A percentile compares a stretch with the other conserved stretches of the same genome.
Conservation (phyloP, 2,113 vertebrate genomes). For the Brachyhypopomus occidentalis region DNA sequence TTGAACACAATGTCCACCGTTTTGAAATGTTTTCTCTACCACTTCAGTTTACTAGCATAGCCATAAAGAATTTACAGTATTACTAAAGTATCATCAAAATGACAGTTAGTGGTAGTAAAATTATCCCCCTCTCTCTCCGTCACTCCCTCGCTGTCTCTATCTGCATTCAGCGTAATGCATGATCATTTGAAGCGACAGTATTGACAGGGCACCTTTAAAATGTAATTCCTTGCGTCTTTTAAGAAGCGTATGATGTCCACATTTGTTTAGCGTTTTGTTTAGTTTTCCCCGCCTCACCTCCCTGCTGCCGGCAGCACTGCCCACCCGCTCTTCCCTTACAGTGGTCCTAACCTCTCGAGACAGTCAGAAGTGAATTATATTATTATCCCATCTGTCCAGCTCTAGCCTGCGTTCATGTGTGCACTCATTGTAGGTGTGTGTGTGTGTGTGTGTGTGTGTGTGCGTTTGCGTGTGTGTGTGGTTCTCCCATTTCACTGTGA, state of each 20-base stretch:
- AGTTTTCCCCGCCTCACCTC: not conserved
- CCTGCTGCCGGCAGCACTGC: too few relatives aligned
- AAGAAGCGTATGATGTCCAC: conserved; percentile 5
- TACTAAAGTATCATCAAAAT: not conserved
- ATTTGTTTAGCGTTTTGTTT: not conserved
- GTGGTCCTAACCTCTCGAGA: not conserved
- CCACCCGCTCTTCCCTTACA: not conserved
- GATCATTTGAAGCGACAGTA: not conserved
- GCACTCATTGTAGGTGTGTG: conserved; percentile 10
- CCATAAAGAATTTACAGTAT: not conserved
- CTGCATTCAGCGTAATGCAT: too few relatives aligned
- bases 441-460: conserved; percentile 50
- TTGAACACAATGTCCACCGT: not conserved
- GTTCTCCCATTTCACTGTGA: too few relatives aligned
- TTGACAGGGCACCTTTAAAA: conserved; percentile 5
- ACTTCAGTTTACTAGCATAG: not conserved
- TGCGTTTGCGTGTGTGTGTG: conserved; percentile 49
- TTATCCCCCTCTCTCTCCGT: not conserved
- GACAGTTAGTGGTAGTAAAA: not conserved
- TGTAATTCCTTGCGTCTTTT: not conserved
- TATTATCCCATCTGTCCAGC: too few relatives aligned
- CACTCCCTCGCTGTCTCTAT: not conserved
- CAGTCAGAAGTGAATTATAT: too few relatives aligned
- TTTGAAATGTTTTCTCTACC: not conserved
- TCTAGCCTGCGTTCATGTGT: too few relatives aligned